These are phyloP conservation scores for Calephelis nemesis DNA, from an alignment of 1,140 invertebrate genomes.

Conservation along the genomic window DNA sequence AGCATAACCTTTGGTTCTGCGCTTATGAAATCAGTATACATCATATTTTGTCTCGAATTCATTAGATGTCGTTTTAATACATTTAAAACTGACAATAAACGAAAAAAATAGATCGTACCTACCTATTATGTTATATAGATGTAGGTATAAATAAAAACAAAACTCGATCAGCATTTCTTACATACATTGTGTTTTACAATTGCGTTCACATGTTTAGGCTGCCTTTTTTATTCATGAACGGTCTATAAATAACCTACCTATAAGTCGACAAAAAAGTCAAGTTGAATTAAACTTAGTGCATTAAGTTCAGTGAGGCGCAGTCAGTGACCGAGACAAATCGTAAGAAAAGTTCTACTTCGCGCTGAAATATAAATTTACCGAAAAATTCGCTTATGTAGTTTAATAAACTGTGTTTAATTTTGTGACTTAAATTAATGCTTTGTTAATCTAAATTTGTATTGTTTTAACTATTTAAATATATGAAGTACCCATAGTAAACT, in stretches of 20 bases:
- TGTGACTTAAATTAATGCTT: constrained; percentile 29
- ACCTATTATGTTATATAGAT: too few relatives aligned
- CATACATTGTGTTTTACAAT: constrained; percentile 4
- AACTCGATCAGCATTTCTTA: not conserved
- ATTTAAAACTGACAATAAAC: too few relatives aligned
- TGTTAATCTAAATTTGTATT: constrained; percentile 31
- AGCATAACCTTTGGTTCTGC: too few relatives aligned
- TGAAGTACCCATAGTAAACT: constrained; percentile 19
- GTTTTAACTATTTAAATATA: constrained; percentile 3
- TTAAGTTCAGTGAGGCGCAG: constrained; percentile 32
- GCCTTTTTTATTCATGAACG: not conserved
- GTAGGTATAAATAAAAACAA: not conserved
- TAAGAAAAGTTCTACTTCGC: constrained; percentile 24
- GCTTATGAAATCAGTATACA: too few relatives aligned
- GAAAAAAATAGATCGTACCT: too few relatives aligned
- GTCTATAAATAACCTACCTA: not conserved
- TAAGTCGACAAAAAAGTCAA: constrained; percentile 19
- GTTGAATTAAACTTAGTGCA: constrained; percentile 15
- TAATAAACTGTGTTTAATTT: constrained; percentile 36
- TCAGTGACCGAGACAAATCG: constrained; percentile 31
- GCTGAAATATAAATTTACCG: constrained; percentile 39
- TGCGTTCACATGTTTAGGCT: not conserved
- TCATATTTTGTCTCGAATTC: too few relatives aligned
- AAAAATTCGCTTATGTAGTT: constrained; percentile 25
- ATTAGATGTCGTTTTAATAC: too few relatives aligned